Conservation (phyloP, 2,888 invertebrate species). For the Epirrita christyi region DNA sequence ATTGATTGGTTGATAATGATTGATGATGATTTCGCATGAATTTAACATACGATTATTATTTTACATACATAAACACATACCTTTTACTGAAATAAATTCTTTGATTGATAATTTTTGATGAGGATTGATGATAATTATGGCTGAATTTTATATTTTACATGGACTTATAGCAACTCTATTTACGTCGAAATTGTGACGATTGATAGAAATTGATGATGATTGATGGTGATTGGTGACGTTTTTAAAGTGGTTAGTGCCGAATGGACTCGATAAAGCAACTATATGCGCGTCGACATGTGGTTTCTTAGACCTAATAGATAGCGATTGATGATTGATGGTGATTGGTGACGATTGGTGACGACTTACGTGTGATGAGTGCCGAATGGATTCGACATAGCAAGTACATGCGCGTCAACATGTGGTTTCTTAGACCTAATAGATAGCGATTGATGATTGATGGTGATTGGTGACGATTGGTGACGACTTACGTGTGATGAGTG, state of each 20-base stretch:
- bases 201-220: slow-evolving; percentile 1
- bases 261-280: slow-evolving; percentile 90
- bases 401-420: slow-evolving; percentile 87
- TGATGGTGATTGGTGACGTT: slow-evolving; percentile 48
- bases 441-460: background rate
- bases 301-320: too few relatives aligned
- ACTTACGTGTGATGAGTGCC: slow-evolving; percentile 95
- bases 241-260: slow-evolving; percentile 95
- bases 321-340: background rate
- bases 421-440: too few relatives aligned
- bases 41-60: too few relatives aligned
- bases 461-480: slow-evolving; percentile 2
- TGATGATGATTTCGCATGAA: too few relatives aligned
- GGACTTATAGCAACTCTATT: too few relatives aligned
- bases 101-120: too few relatives aligned
- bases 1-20: too few relatives aligned
- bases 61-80: too few relatives aligned
- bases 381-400: slow-evolving; percentile 91
- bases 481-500: slow-evolving; percentile 93
- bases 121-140: too few relatives aligned
- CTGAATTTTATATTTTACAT: too few relatives aligned
- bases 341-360: slow-evolving; percentile 1
- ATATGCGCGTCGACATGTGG: slow-evolving; percentile 88
- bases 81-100: too few relatives aligned
- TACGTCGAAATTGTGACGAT: background rate